Evolutionary conservation across 2,113 vertebrate species (phyloP).

Genomic region (Brachyhypopomus gauderio): DNA sequence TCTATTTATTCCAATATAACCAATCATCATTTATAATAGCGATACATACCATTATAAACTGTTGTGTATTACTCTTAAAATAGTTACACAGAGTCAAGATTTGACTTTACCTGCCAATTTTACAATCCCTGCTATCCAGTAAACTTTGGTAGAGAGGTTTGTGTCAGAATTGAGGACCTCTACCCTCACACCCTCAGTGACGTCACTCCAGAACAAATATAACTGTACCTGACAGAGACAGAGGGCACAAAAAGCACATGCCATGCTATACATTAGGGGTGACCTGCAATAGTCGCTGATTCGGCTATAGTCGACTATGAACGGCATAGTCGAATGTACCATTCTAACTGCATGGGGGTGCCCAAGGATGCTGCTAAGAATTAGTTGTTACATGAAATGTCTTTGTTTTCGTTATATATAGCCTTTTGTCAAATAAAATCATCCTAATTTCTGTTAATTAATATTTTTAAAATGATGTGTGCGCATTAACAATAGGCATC

Average conservation of each 20-base stretch:
- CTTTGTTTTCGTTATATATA: no score
- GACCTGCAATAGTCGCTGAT: no score
- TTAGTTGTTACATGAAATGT: no score
- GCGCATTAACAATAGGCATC: no score
- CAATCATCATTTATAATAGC: neutral
- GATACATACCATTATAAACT: neutral
- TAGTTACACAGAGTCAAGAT: neutral
- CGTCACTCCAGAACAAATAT: constrained; percentile 86
- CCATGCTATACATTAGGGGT: neutral
- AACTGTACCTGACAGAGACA: constrained; percentile 80
- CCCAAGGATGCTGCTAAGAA: no score
- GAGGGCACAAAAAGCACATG: neutral
- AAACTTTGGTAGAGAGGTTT: constrained; percentile 89
- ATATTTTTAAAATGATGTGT: no score
- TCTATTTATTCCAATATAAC: neutral
- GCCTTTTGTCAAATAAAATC: no score
- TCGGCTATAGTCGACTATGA: no score
- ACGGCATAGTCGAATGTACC: no score
- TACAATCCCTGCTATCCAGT: constrained; percentile 93
- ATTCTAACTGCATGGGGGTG: no score
- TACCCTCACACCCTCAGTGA: constrained; percentile 87
- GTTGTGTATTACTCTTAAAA: no score
- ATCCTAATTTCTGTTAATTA: no score
- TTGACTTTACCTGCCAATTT: constrained; percentile 85
- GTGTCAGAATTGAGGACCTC: constrained; percentile 94